Evolutionary conservation across 2,888 invertebrate species (phyloP).

Genomic region (Amblyjoppa fuscipennis): DNA sequence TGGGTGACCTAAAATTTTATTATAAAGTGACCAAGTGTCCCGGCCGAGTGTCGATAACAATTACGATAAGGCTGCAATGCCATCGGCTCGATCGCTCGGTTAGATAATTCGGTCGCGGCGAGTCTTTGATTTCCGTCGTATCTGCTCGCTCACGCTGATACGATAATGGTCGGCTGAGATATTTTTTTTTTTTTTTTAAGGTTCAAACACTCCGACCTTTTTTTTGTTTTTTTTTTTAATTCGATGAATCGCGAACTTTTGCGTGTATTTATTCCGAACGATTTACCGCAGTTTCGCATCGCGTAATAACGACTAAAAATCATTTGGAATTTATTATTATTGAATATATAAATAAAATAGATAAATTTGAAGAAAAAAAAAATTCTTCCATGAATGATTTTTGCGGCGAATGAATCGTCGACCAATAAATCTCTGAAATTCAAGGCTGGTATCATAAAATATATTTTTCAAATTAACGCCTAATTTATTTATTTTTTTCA

Average conservation of each 20-base stretch:
- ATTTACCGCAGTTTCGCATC: no score
- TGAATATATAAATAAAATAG: neutral
- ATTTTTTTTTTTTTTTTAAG: neutral
- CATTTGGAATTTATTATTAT: no score
- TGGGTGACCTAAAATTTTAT: slow-evolving; percentile 33
- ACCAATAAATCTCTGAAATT: no score
- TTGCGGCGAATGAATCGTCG: no score
- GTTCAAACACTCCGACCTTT: neutral
- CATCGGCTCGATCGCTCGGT: slow-evolving; percentile 28
- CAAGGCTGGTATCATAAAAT: no score
- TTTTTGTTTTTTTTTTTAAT: neutral
- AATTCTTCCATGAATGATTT: neutral
- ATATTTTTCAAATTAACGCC: neutral
- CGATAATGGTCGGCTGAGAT: neutral
- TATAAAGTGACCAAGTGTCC: slow-evolving; percentile 11
- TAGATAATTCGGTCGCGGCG: slow-evolving; percentile 11
- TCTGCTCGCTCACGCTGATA: neutral
- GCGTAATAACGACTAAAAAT: no score
- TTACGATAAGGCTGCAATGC: slow-evolving; percentile 47
- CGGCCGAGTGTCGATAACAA: slow-evolving; percentile 44
- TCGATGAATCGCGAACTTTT: no score
- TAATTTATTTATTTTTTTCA: neutral
- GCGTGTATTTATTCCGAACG: no score
- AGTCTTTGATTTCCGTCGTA: neutral
- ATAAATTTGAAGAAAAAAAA: neutral